Base-by-base conservation (phyloP, 2,797 vertebrate genomes). In the Cyprinodon diabolis region DNA sequence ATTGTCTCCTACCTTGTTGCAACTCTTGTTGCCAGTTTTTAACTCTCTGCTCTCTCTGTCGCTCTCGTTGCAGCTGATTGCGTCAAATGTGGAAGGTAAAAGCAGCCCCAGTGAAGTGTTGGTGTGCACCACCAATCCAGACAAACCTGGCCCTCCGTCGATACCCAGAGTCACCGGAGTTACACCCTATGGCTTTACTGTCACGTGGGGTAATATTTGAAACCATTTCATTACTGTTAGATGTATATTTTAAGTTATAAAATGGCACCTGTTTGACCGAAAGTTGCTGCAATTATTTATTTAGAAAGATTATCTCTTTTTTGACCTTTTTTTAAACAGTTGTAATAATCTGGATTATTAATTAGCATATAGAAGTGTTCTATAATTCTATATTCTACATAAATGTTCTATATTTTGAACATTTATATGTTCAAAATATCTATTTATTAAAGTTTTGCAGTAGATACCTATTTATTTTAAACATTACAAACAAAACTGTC, bases 51-150 rank as follows among this genome's bases (percentile, higher is more conserved):
- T 55, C 14, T 73, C 17, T 76, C 58, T 8, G 0, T 74, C 23
- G 49, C 11, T 17, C 19, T 35, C n/a, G 10, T 89, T 93, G 35
- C 90, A 99, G 98, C 96, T 99, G 86, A 96, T 96, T 78, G 96
- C 96, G 68, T 97, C 96, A 35, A 99, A 97, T 11, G 90, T 94
- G 91, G 98, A 99, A 94, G 98, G 97, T 81, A 96, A 93, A 78
- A 99, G 97, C 91, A 97, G 95, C 86, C 97, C 98, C 40, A 99
- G 98, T 4, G 97, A 99, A 90, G 94, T 98, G 80, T 77, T 99
- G 90, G 96, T 98, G 75, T 99, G 98, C 84, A 97, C 96, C 77
- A 99, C 98, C 56, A 97, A 96, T 71, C 96, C 97, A 0, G 98
- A 99, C 90, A 96, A 97, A 89, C 98, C 98, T 0, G 97, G 97